Evolutionary conservation across 2,888 invertebrate species (phyloP).

Genomic region (Ophion costatus): DNA sequence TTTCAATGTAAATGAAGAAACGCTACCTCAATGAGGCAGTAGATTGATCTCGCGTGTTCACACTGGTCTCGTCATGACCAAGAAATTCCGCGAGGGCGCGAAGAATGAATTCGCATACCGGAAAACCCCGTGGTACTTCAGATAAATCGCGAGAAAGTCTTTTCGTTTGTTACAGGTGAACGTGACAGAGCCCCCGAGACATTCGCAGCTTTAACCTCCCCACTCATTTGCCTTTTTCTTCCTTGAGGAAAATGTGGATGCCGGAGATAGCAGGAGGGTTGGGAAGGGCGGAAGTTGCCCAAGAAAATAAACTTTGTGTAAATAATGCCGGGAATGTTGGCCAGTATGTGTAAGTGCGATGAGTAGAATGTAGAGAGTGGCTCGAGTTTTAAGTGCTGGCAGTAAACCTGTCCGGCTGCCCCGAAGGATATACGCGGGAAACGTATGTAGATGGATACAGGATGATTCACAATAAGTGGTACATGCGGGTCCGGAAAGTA

Average conservation of each 20-base stretch:
- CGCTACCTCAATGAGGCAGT: no score
- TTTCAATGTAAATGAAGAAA: no score
- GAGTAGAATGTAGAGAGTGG: conserved; percentile 31
- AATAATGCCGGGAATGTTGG: conserved; percentile 45
- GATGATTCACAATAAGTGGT: conserved; percentile 17
- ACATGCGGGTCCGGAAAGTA: neutral
- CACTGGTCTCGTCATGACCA: neutral
- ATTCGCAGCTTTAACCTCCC: conserved; percentile 53
- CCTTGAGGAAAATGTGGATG: neutral
- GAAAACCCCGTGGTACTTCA: neutral
- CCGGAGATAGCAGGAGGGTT: neutral
- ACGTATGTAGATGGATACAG: conserved; percentile 17
- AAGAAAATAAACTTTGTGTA: conserved; percentile 32
- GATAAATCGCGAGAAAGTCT: conserved; percentile 60
- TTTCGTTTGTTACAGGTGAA: conserved; percentile 65
- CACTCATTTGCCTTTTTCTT: conserved; percentile 73
- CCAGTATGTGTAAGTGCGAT: conserved; percentile 30
- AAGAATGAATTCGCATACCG: neutral
- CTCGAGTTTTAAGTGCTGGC: conserved; percentile 71
- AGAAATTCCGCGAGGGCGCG: neutral
- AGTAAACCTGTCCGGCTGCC: conserved; percentile 69
- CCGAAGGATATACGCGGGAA: conserved; percentile 35
- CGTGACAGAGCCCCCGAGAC: neutral
- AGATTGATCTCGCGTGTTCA: no score
- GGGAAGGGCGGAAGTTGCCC: conserved; percentile 5